A percentile compares a stretch with the other conserved stretches of the same genome.
phyloP scores from a whole-genome alignment of 2,113 vertebrate genomes.

The Danionella cerebrum region DNA sequence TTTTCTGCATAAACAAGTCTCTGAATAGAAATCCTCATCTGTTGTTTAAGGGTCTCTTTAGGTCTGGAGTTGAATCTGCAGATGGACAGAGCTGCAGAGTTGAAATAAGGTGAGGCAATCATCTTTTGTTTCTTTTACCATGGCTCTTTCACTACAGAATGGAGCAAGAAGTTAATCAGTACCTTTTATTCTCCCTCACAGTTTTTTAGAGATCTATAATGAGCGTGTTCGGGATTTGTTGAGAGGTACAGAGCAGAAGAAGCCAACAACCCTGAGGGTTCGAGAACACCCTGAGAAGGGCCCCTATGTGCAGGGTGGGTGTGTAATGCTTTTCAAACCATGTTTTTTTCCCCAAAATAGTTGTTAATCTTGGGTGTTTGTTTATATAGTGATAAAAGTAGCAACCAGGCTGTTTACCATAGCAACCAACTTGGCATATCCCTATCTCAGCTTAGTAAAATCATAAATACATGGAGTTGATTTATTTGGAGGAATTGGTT shows the following conservation, averaged over 20 bases:
- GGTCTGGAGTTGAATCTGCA: conserved; percentile 64
- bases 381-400: too few species aligned
- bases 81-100: conserved; percentile 76
- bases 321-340: too few species aligned
- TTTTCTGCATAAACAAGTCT: not conserved
- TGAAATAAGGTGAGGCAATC: conserved; percentile 79
- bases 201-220: conserved; percentile 97
- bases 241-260: conserved; percentile 70
- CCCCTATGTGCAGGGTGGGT: conserved; percentile 90
- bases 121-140: not conserved
- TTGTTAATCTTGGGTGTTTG: too few species aligned
- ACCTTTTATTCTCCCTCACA: conserved; percentile 42
- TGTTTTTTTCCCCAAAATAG: too few species aligned
- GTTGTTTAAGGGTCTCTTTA: conserved; percentile 79
- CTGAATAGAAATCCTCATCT: too few species aligned
- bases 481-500: too few species aligned
- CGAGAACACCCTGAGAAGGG: conserved; percentile 83
- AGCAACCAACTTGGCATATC: too few species aligned
- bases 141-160: not conserved
- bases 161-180: not conserved
- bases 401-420: too few species aligned
- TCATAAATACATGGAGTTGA: too few species aligned
- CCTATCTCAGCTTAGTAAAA: too few species aligned
- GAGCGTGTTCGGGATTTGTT: conserved; percentile 89
- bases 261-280: conserved; percentile 67